Evolutionary conservation across 2,888 invertebrate genomes (phyloP).

Genomic region (Netelia inedita): DNA sequence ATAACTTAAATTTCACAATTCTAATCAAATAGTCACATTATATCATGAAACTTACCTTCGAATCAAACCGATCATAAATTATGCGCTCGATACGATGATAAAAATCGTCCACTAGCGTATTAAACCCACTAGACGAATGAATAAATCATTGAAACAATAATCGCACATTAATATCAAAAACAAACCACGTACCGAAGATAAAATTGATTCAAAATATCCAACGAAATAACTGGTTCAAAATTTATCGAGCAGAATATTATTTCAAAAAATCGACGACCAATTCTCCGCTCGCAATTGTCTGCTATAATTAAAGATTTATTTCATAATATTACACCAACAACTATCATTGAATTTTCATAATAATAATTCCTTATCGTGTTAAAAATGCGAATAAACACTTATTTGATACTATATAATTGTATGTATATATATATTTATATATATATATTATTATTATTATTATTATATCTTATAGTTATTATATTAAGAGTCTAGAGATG

Average conservation of each 20-base stretch:
- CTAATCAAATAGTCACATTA: too few relatives aligned
- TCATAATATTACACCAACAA: slow-evolving; percentile 85
- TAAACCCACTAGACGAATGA: background rate
- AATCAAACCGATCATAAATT: too few relatives aligned
- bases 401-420: slow-evolving; percentile 80
- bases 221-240: background rate
- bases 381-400: slow-evolving; percentile 85
- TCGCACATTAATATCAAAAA: background rate
- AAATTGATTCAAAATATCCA: background rate
- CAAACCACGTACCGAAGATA: background rate
- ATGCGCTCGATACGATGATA: background rate
- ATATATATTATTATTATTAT: slow-evolving; percentile 83
- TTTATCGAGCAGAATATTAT: background rate
- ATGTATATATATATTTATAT: slow-evolving; percentile 72
- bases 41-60: too few relatives aligned
- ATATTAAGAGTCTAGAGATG: slow-evolving; percentile 83
- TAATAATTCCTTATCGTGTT: slow-evolving; percentile 84
- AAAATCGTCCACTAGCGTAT: background rate
- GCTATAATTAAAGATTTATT: slow-evolving; percentile 84
- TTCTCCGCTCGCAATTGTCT: slow-evolving; percentile 21
- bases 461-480: slow-evolving; percentile 82
- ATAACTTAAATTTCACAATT: too few relatives aligned
- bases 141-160: background rate
- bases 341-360: slow-evolving; percentile 84
- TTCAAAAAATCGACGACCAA: background rate